phyloP scores from a whole-genome alignment of 2,888 invertebrate species.

The Mongoloraphidia duomilia region DNA sequence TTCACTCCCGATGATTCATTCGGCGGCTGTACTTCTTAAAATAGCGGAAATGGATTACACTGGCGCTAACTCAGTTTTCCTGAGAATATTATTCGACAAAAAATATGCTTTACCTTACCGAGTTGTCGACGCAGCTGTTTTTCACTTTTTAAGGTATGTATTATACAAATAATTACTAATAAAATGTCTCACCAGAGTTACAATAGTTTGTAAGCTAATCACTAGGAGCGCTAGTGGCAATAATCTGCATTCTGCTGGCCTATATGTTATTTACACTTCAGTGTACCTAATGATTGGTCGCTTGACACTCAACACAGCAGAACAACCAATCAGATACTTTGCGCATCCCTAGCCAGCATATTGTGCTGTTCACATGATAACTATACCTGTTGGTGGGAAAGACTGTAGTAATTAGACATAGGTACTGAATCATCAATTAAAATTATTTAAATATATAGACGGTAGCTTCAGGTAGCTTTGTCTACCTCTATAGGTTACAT shows the following conservation, averaged over 20 bases:
- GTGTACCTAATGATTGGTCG: neutral
- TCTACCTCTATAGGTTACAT: too few relatives aligned
- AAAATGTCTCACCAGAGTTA: neutral
- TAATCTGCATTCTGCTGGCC: neutral
- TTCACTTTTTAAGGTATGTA: conserved; percentile 76
- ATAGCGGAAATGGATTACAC: conserved; percentile 96
- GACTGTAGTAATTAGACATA: too few relatives aligned
- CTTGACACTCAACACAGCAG: too few relatives aligned
- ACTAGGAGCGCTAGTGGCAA: neutral
- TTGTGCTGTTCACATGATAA: too few relatives aligned
- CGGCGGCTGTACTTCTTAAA: conserved; percentile 86
- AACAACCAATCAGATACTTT: too few relatives aligned
- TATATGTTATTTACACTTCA: neutral
- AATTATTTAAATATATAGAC: too few relatives aligned
- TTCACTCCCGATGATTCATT: conserved; percentile 88
- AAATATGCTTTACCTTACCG: conserved; percentile 93
- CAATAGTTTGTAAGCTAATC: neutral
- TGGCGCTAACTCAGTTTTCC: conserved; percentile 90
- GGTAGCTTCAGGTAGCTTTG: too few relatives aligned
- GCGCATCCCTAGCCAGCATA: too few relatives aligned
- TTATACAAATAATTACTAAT: conserved; percentile 2
- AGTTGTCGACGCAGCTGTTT: conserved; percentile 87
- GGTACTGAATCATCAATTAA: too few relatives aligned
- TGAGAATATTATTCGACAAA: conserved; percentile 88
- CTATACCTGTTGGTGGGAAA: too few relatives aligned